Base-by-base conservation (phyloP, 2,797 vertebrate genomes). In the Eulemur albifrons region DNA sequence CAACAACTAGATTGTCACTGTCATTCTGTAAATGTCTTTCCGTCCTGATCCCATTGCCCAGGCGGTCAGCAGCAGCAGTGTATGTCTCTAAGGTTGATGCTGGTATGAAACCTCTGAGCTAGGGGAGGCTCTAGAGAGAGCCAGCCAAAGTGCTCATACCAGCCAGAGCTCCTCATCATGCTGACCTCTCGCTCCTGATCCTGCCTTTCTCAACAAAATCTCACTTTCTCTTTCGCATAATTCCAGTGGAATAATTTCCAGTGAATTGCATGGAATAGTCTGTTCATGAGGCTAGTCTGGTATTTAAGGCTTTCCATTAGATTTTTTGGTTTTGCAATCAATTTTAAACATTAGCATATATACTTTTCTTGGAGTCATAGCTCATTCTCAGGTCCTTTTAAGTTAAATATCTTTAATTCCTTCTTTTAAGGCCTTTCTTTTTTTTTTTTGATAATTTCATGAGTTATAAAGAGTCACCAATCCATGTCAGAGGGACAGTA, bases 21-120 rank as follows among this genome's bases (percentile, higher is more conserved):
- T 90, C 72, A 85, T 93, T 38, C 25, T 94, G 59, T 43, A 92
- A 95, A 82, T 82, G 13, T 57, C 95, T 91, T 88, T 70, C 80
- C 65, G 54, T 92, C 88, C 75, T 80, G 84, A 18, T 45, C 4
- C 38, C 23, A 4, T 32, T 93, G 54, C 61, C 81, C 81, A 57
- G 83, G 70, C 52, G 88, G 11, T 77, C 2, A 14, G 9, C 45
- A 17, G 9, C 45, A 38, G 11, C 57, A 92, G 43, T 73, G 23
- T 93, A n/a, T 52, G 25, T 25, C 30, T 97, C 15, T 45, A 76
- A 6, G 45, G 0, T 21, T 87, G 20, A 7, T 94, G 17, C n/a
- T 82, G 25, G 57, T 59, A 27, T 94, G 63, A 48, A 82, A 88
- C 94, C 5, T 2, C 38, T 93, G 30, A 82, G 21, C 32, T 38